These are phyloP conservation scores for Yponomeuta malinellus DNA, from an alignment of 2,888 invertebrate genomes.

Conservation along the genomic window DNA sequence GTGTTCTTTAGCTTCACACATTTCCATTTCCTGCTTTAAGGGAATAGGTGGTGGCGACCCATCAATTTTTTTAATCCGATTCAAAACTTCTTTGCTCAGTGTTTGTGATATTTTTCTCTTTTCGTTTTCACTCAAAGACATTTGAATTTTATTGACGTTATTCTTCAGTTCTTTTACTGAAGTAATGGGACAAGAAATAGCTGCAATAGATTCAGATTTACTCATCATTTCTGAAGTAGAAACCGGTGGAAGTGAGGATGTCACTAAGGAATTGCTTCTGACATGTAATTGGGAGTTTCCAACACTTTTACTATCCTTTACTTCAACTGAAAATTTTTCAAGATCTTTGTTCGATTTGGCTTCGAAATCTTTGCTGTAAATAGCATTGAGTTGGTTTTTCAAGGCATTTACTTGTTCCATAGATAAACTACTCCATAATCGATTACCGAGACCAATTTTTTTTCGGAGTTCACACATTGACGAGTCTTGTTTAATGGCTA, in stretches of 20 bases:
- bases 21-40: constrained; percentile 75
- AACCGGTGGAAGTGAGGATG: constrained; percentile 50
- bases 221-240: constrained; percentile 52
- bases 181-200: constrained; percentile 61
- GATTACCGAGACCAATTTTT: constrained; percentile 80
- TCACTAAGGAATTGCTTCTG: constrained; percentile 74
- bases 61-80: constrained; percentile 74
- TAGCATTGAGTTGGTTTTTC: constrained; percentile 87
- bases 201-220: constrained; percentile 76
- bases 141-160: constrained; percentile 67
- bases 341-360: constrained; percentile 49
- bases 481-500: constrained; percentile 50
- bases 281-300: constrained; percentile 68
- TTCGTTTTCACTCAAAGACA: constrained; percentile 79
- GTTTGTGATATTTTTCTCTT: constrained; percentile 83
- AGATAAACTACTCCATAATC: constrained; percentile 88
- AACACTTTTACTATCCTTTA: constrained; percentile 54
- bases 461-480: constrained; percentile 61
- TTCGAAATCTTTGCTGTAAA: constrained; percentile 80
- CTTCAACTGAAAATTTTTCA: constrained; percentile 78
- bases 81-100: constrained; percentile 83
- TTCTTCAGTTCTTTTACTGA: constrained; percentile 66
- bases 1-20: constrained; percentile 69
- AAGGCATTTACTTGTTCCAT: constrained; percentile 88
- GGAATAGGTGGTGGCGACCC: constrained; percentile 31